These are phyloP conservation scores for Loxodonta africana DNA, from an alignment of 2,113 vertebrate species.

Conservation along the genomic window DNA sequence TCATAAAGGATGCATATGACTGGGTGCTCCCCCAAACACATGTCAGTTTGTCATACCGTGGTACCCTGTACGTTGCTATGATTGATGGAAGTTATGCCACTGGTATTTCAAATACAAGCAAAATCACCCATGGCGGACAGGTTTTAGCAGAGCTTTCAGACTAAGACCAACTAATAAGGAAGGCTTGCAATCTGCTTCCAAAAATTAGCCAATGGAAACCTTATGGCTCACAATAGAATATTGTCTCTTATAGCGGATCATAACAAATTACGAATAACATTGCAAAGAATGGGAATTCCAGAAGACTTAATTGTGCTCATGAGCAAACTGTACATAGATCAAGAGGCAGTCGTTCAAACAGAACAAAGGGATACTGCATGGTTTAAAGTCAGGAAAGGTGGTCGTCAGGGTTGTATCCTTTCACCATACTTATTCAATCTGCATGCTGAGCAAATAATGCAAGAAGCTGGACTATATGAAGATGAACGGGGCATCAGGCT, in stretches of 20 bases:
- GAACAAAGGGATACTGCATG: too few relatives aligned
- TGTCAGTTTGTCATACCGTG: not conserved
- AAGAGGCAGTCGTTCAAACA: too few relatives aligned
- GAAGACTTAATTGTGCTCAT: too few relatives aligned
- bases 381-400: too few relatives aligned
- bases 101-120: not conserved
- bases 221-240: not conserved
- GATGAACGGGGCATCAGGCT: too few relatives aligned
- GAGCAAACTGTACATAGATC: too few relatives aligned
- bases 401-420: too few relatives aligned
- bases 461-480: too few relatives aligned
- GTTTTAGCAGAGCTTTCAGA: not conserved
- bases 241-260: not conserved
- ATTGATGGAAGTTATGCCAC: not conserved
- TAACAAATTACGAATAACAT: too few relatives aligned
- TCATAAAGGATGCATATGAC: not conserved
- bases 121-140: not conserved
- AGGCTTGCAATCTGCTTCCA: not conserved
- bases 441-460: too few relatives aligned
- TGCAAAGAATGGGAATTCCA: too few relatives aligned
- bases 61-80: not conserved
- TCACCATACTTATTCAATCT: too few relatives aligned
- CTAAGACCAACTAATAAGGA: not conserved
- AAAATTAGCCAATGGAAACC: not conserved
- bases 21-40: not conserved